Base-by-base conservation (phyloP, 2,797 vertebrate species). In the Pelobates cultripes region DNA sequence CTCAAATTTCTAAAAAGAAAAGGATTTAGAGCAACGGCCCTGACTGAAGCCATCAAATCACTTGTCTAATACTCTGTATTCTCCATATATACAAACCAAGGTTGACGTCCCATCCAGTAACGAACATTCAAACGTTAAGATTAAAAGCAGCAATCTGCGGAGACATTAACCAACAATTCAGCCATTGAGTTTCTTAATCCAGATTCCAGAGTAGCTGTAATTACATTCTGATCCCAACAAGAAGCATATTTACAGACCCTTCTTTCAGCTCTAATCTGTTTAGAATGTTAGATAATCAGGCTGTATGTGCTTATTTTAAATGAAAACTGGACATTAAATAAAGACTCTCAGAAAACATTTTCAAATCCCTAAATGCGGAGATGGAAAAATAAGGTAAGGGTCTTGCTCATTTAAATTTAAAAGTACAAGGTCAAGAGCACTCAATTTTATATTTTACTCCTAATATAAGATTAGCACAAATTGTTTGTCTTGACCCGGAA, bases 211-310 rank as follows among this genome's bases (percentile, higher is more conserved):
- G 57, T 64, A 45, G 53, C 72, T 70, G 82, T 79, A 75, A 83
- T 83, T 79, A 79, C 82, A 75, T 79, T 79, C 72, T 79, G 72
- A 79, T 79, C 72, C 72, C 67, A 17, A 70, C 71, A 57, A 83
- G 67, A 83, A 79, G 70, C 77, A 75, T 78, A 83, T 79, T 83
- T 83, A 75, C 77, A 55, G 72, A 75, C 63, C 72, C 55, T 75
- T 63, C 43, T 51, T 78, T 75, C 75, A 64, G 61, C 53, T 55
- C 4, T 78, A 78, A 83, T 78, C 70, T 69, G 12, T 83, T 78
- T 73, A 83, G 64, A 70, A 78, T 57, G 42, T 74, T 43, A 64
- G 53, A 75, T 81, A 69, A 75, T 28, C 72, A 12, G 28, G 43
- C 55, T 15, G 7, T 75, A 12, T n/a, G 57, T 17, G 28, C 55